These are phyloP conservation scores for Fulmarus glacialis DNA, from an alignment of 2,113 vertebrate species.

Conservation along the genomic window DNA sequence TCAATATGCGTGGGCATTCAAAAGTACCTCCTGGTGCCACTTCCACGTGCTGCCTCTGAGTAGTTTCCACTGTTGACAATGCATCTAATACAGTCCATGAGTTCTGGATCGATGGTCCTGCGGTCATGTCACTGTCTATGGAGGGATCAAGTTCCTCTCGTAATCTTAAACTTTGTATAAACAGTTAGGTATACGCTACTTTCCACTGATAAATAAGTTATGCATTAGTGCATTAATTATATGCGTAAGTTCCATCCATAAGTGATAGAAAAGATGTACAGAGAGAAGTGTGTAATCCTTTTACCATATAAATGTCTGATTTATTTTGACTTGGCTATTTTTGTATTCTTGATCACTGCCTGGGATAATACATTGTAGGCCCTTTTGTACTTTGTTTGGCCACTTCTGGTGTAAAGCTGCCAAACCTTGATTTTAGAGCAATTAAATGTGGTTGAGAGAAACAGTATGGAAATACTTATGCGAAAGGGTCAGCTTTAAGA, in stretches of 20 bases:
- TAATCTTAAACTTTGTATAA: background rate
- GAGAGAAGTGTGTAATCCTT: background rate
- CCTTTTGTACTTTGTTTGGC: background rate
- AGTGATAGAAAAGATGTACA: background rate
- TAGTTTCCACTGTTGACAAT: background rate
- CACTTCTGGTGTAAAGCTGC: background rate
- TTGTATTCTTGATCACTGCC: background rate
- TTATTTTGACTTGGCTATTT: background rate
- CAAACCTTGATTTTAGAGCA: background rate
- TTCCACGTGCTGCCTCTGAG: accelerated
- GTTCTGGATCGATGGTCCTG: background rate
- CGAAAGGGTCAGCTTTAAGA: background rate
- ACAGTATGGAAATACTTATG: background rate
- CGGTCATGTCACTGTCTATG: accelerated
- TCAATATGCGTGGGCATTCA: background rate
- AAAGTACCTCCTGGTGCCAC: background rate
- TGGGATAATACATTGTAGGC: background rate
- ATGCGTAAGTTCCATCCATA: background rate
- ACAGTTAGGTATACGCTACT: background rate
- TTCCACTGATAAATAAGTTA: background rate
- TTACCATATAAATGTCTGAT: background rate
- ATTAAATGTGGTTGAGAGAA: background rate
- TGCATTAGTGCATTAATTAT: background rate
- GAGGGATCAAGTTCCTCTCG: background rate
- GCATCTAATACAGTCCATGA: background rate